Percentiles rank a stretch among this genome's conserved stretches.
Evolutionary conservation across 2,113 vertebrate genomes (phyloP).

Genomic region (chimpanzee (Pan troglodytes)): NHGRI_mPanTro3-v2.1_pri NC_072405.2:155526001-155526500

Average conservation of each 20-base stretch:
- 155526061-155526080: not conserved
- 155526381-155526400: not conserved
- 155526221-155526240: not conserved
- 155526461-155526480: not conserved
- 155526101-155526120: not conserved
- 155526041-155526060: not conserved
- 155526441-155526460: not conserved
- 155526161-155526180: not conserved
- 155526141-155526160: not conserved
- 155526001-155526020: not conserved
- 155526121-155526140: too few species aligned
- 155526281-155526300: not conserved
- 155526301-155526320: not conserved
- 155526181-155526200: too few species aligned
- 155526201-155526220: not conserved
- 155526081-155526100: not conserved
- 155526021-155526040: not conserved
- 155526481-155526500: not conserved
- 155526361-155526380: not conserved
- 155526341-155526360: not conserved
- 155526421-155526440: not conserved
- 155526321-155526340: not conserved
- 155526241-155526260: not conserved
- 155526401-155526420: not conserved
- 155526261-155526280: not conserved